Base-by-base conservation (phyloP, 2,113 vertebrate genomes). In the Lophotis ruficrista region DNA sequence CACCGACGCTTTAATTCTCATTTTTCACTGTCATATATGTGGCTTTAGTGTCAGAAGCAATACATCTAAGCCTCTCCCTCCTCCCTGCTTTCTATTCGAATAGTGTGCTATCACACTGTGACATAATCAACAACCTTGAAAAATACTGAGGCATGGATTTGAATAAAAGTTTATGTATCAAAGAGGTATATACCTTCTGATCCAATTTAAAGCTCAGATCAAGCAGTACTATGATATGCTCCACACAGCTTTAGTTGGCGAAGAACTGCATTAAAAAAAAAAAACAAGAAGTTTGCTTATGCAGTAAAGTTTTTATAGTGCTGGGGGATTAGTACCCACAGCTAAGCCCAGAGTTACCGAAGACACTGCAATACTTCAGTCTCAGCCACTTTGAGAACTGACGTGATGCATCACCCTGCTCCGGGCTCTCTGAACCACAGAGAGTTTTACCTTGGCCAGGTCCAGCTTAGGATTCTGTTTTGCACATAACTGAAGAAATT, bases 11-110 rank as follows among this genome's bases (percentile, higher is more conserved):
- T 12, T 14, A 53, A 86, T 90, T 94, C 91, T 97, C 94, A 89
- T 97, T 98, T 97, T 94, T 97, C 57, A 89, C 90, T 95, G 93
- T 93, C 87, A 56, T 33, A 37, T 20, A 27, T 85, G 72, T 94
- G 75, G 30, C 78, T 97, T 90, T 66, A n/a, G 64, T 92, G 83
- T 97, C 94, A 97, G 87, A 92, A 97, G 45, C 4, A 87, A 79
- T 92, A 60, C 54, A 83, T 97, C 90, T 30, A 53, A 90, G 66
- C 27, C 62, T 6, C 75, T 83, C 47, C 92, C 72, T 83, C 72
- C 62, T 19, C 64, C 50, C 27, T 30, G 37, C 64, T 96, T 91
- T 90, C 69, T 51, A 51, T 93, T 54, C 64, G 6, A 94, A 86
- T 57, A 75, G 56, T 7, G 17, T 81, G 64, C 60, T 93, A 83